phyloP scores from a whole-genome alignment of 2,113 vertebrate genomes.

The Cisticola juncidis region DNA sequence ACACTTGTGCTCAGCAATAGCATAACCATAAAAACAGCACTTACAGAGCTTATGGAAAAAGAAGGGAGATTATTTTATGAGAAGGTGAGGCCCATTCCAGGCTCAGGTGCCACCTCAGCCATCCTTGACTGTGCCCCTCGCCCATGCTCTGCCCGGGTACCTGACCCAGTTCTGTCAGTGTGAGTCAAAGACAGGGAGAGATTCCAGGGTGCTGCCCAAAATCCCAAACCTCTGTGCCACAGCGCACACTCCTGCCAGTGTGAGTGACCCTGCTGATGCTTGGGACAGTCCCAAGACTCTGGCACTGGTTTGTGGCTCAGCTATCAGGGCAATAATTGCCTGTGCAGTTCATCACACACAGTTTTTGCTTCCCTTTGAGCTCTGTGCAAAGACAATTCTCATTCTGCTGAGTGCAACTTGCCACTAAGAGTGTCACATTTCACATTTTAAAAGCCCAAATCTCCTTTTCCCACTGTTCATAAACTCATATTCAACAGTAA shows the following conservation, averaged over 20 bases:
- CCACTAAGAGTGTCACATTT: neutral
- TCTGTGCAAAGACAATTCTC: neutral
- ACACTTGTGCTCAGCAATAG: neutral
- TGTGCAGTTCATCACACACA: neutral
- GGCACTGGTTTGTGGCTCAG: neutral
- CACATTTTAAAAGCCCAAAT: neutral
- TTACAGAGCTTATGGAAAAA: neutral
- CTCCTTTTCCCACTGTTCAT: neutral
- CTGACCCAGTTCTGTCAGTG: neutral
- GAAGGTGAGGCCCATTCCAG: neutral
- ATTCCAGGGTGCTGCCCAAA: neutral
- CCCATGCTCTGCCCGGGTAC: fast-evolving
- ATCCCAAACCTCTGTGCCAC: neutral
- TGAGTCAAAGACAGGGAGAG: neutral
- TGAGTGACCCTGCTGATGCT: neutral
- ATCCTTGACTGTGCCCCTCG: neutral
- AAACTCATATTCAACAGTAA: neutral
- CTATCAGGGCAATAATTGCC: neutral
- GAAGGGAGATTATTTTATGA: neutral
- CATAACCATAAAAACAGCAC: neutral
- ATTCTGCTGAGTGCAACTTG: neutral
- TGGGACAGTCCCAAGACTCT: neutral
- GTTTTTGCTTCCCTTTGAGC: neutral
- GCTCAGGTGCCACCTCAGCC: neutral
- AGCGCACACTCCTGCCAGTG: fast-evolving